Conservation (phyloP, 2,113 vertebrate genomes). For the Periophthalmus modestus region DNA sequence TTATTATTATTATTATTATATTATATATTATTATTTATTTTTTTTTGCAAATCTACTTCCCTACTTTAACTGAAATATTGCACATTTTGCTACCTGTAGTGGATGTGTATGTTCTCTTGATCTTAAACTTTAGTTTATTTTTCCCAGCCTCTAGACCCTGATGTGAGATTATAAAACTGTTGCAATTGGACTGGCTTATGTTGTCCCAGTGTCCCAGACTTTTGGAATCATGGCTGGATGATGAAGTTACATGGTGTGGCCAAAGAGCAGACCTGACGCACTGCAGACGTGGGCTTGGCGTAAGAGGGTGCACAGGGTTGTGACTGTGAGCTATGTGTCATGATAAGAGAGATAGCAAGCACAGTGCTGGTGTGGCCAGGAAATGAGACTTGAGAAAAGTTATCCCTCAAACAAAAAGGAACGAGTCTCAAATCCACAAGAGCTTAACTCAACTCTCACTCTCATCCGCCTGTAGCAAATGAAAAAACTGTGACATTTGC, state of each 20-base stretch:
- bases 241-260: neutral
- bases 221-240: neutral
- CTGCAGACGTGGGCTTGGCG: constrained; percentile 9
- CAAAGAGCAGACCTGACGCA: constrained; percentile 17
- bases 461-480: neutral
- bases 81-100: neutral
- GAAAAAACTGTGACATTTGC: neutral
- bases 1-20: too few relatives aligned
- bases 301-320: constrained; percentile 9
- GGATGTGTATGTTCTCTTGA: neutral
- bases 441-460: constrained; percentile 11
- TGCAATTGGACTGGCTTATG: neutral
- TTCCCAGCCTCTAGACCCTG: neutral
- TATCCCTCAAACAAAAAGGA: constrained; percentile 32
- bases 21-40: too few relatives aligned
- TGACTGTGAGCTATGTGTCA: constrained; percentile 21
- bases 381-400: constrained; percentile 34
- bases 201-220: neutral
- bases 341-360: constrained; percentile 36
- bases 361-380: constrained; percentile 26
- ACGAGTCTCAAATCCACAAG: constrained; percentile 8
- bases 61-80: neutral
- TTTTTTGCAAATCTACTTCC: neutral
- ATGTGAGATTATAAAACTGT: neutral
- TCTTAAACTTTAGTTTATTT: neutral